phyloP scores from a whole-genome alignment of 1,140 invertebrate genomes.

The Drosophila virilis region DNA sequence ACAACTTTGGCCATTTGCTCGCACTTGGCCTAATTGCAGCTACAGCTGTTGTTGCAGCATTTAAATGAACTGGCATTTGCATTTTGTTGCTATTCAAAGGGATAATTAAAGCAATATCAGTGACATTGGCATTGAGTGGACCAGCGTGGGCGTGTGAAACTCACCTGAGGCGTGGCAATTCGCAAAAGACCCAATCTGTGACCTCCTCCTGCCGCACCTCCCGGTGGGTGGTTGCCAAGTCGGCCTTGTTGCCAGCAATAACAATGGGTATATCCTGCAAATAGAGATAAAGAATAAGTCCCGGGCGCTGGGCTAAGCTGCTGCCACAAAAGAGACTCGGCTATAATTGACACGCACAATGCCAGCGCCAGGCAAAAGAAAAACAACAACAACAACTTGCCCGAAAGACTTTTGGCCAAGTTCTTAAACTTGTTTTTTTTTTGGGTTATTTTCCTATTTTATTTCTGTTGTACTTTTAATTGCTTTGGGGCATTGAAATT shows the following conservation, averaged over 20 bases:
- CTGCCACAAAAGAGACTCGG: constrained; percentile 39
- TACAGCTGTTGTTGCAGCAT: constrained; percentile 27
- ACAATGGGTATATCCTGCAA: constrained; percentile 92
- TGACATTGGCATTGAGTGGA: background rate
- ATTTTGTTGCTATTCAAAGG: constrained; percentile 26
- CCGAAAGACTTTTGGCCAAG: constrained; percentile 18
- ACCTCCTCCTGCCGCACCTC: constrained; percentile 91
- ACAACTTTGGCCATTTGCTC: constrained; percentile 50
- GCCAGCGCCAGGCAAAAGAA: background rate
- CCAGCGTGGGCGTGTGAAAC: constrained; percentile 12
- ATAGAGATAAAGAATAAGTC: constrained; percentile 49
- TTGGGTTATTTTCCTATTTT: background rate
- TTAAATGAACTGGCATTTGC: constrained; percentile 31
- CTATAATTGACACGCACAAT: constrained; percentile 66
- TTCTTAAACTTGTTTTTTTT: background rate
- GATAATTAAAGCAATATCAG: constrained; percentile 33
- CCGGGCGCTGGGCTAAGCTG: constrained; percentile 7
- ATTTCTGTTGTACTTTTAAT: constrained; percentile 30
- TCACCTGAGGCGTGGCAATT: constrained; percentile 89
- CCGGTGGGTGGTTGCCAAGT: constrained; percentile 87
- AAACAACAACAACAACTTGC: constrained; percentile 12
- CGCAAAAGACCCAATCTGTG: constrained; percentile 91
- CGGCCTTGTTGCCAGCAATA: constrained; percentile 93
- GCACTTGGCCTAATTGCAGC: constrained; percentile 60
- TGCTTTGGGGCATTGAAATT: constrained; percentile 47